Conservation (phyloP, 2,797 vertebrate genomes). For the Galago senegalensis region DNA sequence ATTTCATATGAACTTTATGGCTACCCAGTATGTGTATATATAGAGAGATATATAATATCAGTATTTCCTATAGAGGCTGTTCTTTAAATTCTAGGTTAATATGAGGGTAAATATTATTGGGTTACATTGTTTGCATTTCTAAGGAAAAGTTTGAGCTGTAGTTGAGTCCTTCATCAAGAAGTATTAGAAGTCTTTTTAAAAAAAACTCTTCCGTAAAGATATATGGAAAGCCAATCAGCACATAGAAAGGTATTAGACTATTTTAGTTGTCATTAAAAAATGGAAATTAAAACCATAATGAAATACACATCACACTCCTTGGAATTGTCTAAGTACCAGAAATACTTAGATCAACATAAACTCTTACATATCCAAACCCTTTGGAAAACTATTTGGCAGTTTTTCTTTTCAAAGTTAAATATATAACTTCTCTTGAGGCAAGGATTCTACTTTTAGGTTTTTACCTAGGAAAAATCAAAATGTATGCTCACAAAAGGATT, state of each 20-base stretch:
- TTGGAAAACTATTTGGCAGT: background rate
- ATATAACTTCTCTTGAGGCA: background rate
- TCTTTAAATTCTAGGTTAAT: no score
- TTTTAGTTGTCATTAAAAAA: background rate
- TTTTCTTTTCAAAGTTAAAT: conserved; percentile 11
- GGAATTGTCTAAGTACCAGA: background rate
- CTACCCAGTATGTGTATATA: no score
- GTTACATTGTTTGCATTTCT: no score
- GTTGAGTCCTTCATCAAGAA: no score
- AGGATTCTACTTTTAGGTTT: background rate
- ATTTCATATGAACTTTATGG: no score
- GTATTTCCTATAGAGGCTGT: background rate
- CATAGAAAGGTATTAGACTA: background rate
- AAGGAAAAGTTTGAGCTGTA: no score
- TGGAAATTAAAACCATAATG: conserved; percentile 19
- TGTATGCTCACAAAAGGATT: background rate
- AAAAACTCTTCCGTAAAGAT: background rate
- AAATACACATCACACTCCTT: background rate
- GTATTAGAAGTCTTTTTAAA: background rate
- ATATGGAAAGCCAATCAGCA: background rate
- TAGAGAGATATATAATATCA: background rate
- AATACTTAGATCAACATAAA: conserved; percentile 7
- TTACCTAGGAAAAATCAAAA: conserved; percentile 9
- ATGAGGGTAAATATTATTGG: no score
- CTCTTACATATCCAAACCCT: background rate